Base-by-base conservation (phyloP, 2,888 invertebrate species). In the Leptinotarsa peninsularis region DNA sequence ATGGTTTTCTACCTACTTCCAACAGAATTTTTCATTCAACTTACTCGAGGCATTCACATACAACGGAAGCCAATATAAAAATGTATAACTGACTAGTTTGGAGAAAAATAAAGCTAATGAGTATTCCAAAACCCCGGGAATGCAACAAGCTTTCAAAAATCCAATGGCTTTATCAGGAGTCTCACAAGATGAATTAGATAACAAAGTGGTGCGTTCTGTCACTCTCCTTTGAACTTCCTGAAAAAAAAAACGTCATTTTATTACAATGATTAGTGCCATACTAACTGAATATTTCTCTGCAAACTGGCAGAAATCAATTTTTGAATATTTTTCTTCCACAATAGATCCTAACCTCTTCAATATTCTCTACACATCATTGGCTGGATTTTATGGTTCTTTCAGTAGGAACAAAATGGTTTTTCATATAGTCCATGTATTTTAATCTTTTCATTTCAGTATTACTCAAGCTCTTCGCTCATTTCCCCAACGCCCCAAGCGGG, bases 21-120 rank as follows among this genome's bases (percentile, higher is more conserved):
- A 43, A 43, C 43, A 43, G 33, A 43, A 43, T 43, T 43, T 43
- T 43, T 10, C 0, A 43, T 10, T 10, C 10, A 17, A 92, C 95
- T 94, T 88, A 97, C 97, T 94, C 66, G 95, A 94, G 67, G 92
- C 91, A 78, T 93, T 93, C 76, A 99, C 96, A 85, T 98, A 98
- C 4, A 94, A 88, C 27, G 98, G 98, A 85, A 99, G 90, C 98
- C 98, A 99, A 87, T 96, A 98, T 68, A 98, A 91, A 89, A 98
- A 98, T 76, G 98, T 98, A 86, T 99, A 98, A 87, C 96, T 96
- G 84, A 98, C 98, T 56, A 98, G 91, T 89, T 99, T 99, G 17
- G 98, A 96, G 89, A 98, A 98, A 89, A 98, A 98, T 58, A 98
- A 91, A 63, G 96, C 96, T 63, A 98, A 87, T 0, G 98, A 96